phyloP scores from a whole-genome alignment of 2,797 vertebrate species.

The Gorsachius magnificus region DNA sequence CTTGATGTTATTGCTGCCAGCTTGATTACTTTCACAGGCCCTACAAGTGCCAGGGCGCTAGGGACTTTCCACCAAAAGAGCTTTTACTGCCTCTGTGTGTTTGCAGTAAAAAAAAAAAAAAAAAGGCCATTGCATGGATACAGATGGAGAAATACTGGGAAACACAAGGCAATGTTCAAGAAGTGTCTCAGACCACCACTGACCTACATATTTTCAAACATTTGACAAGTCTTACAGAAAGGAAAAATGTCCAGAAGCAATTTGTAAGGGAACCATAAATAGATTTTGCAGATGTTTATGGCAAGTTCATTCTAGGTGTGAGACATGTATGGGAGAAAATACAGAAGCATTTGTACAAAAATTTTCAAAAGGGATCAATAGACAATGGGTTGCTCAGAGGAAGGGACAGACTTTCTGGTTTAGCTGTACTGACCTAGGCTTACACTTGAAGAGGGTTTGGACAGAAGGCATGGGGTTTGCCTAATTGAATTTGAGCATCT shows the following conservation, averaged over 20 bases:
- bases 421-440: neutral
- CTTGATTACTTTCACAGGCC: neutral
- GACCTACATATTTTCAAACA: neutral
- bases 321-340: neutral
- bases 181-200: neutral
- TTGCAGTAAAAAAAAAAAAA: neutral
- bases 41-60: neutral
- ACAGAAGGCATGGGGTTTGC: neutral
- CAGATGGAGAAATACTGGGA: neutral
- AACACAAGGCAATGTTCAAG: neutral
- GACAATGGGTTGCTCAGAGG: rapidly evolving
- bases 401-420: neutral
- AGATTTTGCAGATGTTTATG: neutral
- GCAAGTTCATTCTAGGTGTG: neutral
- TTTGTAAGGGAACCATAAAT: neutral
- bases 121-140: neutral
- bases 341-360: neutral
- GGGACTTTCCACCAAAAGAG: neutral
- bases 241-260: neutral
- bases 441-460: neutral
- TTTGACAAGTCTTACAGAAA: neutral
- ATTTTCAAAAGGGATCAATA: neutral
- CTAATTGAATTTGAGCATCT: neutral
- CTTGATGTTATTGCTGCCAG: neutral
- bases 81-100: neutral